Percentiles rank a stretch among this genome's conserved stretches.
phyloP scores from a whole-genome alignment of 1,140 invertebrate species.

The Magallana gigas region DNA sequence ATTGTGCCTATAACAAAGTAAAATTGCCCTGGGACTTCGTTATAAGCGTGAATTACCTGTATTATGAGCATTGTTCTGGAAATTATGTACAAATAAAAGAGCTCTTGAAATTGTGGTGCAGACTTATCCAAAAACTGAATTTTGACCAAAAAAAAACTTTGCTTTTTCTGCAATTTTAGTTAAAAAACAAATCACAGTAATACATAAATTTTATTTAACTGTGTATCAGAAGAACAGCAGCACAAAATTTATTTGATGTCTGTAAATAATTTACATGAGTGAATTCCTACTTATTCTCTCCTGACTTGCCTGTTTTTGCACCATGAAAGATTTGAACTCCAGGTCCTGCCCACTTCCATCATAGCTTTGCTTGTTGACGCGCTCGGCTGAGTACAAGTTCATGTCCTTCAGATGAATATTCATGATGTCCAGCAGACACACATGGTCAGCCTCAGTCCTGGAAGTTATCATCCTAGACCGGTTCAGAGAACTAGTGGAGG shows the following conservation, averaged over 20 bases:
- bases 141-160: no score
- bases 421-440: slow-evolving; percentile 88
- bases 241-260: no score
- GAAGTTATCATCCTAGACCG: neutral
- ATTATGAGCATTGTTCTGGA: no score
- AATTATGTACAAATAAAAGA: no score
- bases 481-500: slow-evolving; percentile 16
- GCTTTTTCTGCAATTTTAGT: no score
- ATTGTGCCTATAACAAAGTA: no score
- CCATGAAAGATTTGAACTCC: slow-evolving; percentile 71
- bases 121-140: no score
- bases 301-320: slow-evolving; percentile 71
- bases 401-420: slow-evolving; percentile 89
- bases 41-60: no score
- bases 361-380: slow-evolving; percentile 71
- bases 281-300: neutral
- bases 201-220: neutral
- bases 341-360: slow-evolving; percentile 63
- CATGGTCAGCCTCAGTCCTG: slow-evolving; percentile 52
- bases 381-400: slow-evolving; percentile 87
- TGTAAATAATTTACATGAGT: no score
- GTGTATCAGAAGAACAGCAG: neutral
- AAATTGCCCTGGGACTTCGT: no score
- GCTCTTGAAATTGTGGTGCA: no score
- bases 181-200: neutral